These are phyloP conservation scores for Trachurus trachurus DNA, from an alignment of 2,797 vertebrate genomes.

Conservation along the genomic window DNA sequence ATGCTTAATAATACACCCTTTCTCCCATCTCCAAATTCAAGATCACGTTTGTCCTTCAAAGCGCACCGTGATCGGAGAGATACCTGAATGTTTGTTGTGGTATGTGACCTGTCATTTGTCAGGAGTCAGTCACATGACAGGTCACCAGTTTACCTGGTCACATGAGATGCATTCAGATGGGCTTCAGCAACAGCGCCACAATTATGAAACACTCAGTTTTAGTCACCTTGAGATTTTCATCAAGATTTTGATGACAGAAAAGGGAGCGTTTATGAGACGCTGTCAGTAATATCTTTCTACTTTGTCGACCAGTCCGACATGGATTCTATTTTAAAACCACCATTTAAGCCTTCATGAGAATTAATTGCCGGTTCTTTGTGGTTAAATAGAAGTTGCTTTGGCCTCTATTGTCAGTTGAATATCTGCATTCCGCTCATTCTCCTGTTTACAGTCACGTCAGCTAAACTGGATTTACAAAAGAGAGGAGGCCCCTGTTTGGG, in stretches of 20 bases:
- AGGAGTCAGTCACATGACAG: constrained; percentile 17
- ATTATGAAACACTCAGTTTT: background rate
- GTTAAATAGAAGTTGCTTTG: constrained; percentile 25
- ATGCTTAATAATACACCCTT: background rate
- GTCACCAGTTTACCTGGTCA: background rate
- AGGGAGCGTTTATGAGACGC: background rate
- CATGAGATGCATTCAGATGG: background rate
- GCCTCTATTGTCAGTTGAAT: constrained; percentile 3
- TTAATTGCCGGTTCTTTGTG: background rate
- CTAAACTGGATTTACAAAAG: constrained; percentile 76
- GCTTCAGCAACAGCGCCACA: background rate
- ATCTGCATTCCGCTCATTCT: constrained; percentile 78
- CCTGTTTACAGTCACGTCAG: constrained; percentile 61
- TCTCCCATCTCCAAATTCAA: background rate
- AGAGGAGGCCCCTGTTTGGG: constrained; percentile 59
- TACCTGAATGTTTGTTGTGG: constrained; percentile 12
- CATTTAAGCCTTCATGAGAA: background rate
- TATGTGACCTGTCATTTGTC: constrained; percentile 11
- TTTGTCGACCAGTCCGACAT: background rate
- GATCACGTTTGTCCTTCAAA: background rate
- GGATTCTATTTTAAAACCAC: constrained; percentile 12
- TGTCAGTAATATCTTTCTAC: background rate
- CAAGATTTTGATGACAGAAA: background rate
- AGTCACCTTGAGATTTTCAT: background rate
- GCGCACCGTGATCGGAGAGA: background rate